Conservation (phyloP, 2,888 invertebrate species). For the Apotomis betuletana region DNA sequence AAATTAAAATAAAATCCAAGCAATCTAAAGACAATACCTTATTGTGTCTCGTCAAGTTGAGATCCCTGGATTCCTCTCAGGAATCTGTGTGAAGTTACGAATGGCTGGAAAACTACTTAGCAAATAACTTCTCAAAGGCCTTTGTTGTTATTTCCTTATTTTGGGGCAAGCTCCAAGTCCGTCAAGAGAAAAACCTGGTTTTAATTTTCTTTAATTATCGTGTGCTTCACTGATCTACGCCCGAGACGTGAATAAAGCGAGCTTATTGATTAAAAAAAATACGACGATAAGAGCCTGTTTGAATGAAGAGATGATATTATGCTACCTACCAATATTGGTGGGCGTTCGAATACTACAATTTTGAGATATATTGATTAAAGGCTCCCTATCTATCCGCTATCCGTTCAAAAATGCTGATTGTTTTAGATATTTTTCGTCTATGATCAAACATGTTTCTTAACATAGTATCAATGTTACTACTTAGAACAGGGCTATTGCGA, state of each 20-base stretch:
- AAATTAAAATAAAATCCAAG: background rate
- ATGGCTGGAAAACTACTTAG: background rate
- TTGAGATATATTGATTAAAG: too few relatives aligned
- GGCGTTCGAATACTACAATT: too few relatives aligned
- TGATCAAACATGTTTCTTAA: too few relatives aligned
- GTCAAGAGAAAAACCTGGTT: background rate
- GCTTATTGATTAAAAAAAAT: constrained; percentile 2
- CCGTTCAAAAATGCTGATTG: too few relatives aligned
- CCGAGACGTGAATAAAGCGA: background rate
- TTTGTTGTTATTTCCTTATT: background rate
- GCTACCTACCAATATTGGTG: too few relatives aligned
- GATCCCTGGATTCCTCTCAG: background rate
- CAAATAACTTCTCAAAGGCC: background rate
- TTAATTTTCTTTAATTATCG: constrained; percentile 21
- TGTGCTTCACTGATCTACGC: constrained; percentile 3
- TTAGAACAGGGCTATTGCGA: too few relatives aligned
- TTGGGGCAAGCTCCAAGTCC: constrained; percentile 4
- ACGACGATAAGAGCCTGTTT: background rate
- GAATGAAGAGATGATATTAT: background rate
- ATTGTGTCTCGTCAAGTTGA: background rate
- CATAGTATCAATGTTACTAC: too few relatives aligned
- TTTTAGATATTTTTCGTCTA: too few relatives aligned
- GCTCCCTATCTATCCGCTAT: too few relatives aligned
- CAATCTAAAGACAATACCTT: background rate
- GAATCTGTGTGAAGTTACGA: background rate